Percentiles rank a stretch among this genome's conserved stretches.
These are phyloP conservation scores for Ataeniobius toweri DNA, from an alignment of 2,797 vertebrate species.

Conservation along the genomic window DNA sequence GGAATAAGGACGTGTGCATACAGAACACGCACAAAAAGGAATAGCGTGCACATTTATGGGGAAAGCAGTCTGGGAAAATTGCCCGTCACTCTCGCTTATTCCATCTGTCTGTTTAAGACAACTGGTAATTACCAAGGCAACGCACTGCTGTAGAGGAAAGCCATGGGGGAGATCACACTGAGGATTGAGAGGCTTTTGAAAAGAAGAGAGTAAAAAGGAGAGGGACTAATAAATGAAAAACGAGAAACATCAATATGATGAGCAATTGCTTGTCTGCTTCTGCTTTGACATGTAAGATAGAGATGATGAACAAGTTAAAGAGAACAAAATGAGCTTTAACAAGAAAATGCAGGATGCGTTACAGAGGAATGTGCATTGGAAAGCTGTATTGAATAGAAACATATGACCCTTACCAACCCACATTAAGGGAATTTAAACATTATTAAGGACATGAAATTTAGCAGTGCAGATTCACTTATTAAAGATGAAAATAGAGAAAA, in stretches of 20 bases:
- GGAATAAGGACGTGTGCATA: slow-evolving; percentile 42
- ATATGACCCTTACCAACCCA: neutral
- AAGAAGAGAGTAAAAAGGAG: slow-evolving; percentile 37
- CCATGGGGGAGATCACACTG: slow-evolving; percentile 68
- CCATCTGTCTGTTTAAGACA: slow-evolving; percentile 84
- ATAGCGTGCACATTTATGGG: slow-evolving; percentile 35
- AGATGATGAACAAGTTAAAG: slow-evolving; percentile 20
- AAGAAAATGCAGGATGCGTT: slow-evolving; percentile 13
- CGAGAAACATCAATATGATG: slow-evolving; percentile 52
- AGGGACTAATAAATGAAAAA: slow-evolving; percentile 52
- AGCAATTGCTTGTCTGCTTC: slow-evolving; percentile 38
- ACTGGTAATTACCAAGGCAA: slow-evolving; percentile 81
- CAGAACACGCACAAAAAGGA: slow-evolving; percentile 30
- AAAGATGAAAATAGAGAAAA: neutral
- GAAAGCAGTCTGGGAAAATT: slow-evolving; percentile 73
- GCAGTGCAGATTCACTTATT: neutral
- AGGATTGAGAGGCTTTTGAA: slow-evolving; percentile 58
- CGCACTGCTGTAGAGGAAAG: slow-evolving; percentile 68
- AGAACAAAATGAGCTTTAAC: slow-evolving; percentile 32
- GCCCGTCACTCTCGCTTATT: slow-evolving; percentile 80
- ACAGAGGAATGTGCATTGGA: slow-evolving; percentile 17
- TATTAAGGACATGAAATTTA: neutral
- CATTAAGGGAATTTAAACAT: neutral
- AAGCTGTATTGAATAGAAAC: neutral
- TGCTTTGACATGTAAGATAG: slow-evolving; percentile 30